Conservation (phyloP, 2,797 vertebrate species). For the Fringilla coelebs region DNA sequence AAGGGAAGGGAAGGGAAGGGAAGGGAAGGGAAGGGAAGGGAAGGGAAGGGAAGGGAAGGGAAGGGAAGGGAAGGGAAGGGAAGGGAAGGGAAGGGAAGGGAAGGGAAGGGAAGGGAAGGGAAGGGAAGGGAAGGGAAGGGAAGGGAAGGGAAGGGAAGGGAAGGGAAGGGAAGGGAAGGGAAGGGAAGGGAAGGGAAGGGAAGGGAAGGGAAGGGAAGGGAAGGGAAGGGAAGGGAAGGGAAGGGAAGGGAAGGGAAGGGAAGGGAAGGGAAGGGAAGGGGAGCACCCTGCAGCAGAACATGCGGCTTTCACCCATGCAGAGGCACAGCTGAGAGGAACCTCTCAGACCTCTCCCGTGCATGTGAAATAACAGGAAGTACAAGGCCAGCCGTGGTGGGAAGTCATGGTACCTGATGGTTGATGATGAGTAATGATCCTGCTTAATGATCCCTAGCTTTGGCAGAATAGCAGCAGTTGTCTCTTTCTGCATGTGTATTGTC, state of each 20-base stretch:
- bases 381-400: background rate
- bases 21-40: too few relatives aligned
- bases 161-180: too few relatives aligned
- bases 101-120: too few relatives aligned
- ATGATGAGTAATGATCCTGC: background rate
- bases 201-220: too few relatives aligned
- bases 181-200: too few relatives aligned
- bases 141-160: too few relatives aligned
- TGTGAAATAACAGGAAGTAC: background rate
- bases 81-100: too few relatives aligned
- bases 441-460: background rate
- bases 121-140: too few relatives aligned
- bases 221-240: too few relatives aligned
- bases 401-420: background rate
- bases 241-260: background rate
- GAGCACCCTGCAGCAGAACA: background rate
- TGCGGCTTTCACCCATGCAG: background rate
- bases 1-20: too few relatives aligned
- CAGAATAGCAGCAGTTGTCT: background rate
- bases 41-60: too few relatives aligned
- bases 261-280: background rate
- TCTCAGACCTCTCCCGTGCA: background rate
- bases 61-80: too few relatives aligned
- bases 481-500: background rate
- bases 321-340: background rate